Base-by-base conservation (phyloP, 2,888 invertebrate species). In the Cataglyphis altisquamis region DNA sequence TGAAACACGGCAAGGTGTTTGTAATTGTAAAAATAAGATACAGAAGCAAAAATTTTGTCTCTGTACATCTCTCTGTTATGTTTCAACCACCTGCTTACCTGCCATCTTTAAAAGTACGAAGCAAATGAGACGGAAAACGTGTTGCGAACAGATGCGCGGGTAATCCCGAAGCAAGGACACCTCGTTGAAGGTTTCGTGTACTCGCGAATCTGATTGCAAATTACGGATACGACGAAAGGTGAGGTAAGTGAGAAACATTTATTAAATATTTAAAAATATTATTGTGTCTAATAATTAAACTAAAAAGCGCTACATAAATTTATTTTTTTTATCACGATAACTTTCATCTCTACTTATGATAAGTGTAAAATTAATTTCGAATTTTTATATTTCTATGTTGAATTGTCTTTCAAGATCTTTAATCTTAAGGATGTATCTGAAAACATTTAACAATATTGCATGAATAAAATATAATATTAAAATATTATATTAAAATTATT, bases 191-290 rank as follows among this genome's bases (percentile, higher is more conserved):
- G n/a, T 74, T 41, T 2, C 25, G 64, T 45, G 41, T 21, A 29
- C 29, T 25, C 41, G 29, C 55, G 21, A 57, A 45, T 48, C 68
- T 68, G 8, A 29, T 75, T 63, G 1, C 45, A n/a, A 82, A 82
- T 48, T 48, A 18, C 64, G 52, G 57, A 64, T 57, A 70, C 72
- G 77, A 77, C 62, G 18, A 36, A 29, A 25, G 45, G 45, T 48
- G 39, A 84, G 82, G 84, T 84, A 70, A 72, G 84, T 72, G 0
- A 29, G 15, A 15, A 9, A 21, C 6, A 55, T 36, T 0, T 77
- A 3, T 39, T 29, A 39, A 39, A 3, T 39, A 55, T 0, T 5
- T 1, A 39, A 60, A 72, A 29, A 62, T 29, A 62, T 62, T 25
- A 15, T 62, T 3, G 21, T 55, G 21, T 55, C 21, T 0, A 55